Evolutionary conservation across 2,888 invertebrate genomes (phyloP), one percentile per base, ranked within the genome.

Genomic region (Pyrocoelia pectoralis): DNA sequence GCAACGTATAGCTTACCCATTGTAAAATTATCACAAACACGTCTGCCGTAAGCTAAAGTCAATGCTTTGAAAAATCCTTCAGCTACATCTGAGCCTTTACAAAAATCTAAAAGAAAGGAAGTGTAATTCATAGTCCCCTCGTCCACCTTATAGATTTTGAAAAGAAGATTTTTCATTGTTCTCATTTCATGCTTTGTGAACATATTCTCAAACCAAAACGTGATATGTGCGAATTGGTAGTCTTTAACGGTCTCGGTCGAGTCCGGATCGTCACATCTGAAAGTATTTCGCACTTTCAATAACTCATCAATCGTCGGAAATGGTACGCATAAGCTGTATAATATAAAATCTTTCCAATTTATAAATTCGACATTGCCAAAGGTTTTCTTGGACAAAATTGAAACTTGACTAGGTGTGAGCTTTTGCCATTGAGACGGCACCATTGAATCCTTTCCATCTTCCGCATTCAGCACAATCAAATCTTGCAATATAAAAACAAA

Each of bases 341-440:
- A 81, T 9, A 89, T 79, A 71, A 90, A 89, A 75, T 89, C 88
- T 71, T 85, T 84, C 89, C 89, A 90, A 71, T 88, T 86, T 8
- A 89, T 72, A 65, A 84, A 85, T 8, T 83, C 83, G 0, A 82
- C 81, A 46, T 84, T 82, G 0, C 87, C 87, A 73, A 86, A 89
- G 12, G 88, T 64, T 29, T 76, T 69, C 53, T 75, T 75, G 2
- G 63, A 64, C n/a, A 58, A 51, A 14, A 49, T 1, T 10, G 61
- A 49, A 24, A 66, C 60, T 17, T 60, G 56, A 0, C 52, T 17
- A 5, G 66, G 56, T 13, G 33, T 64, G 13, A 84, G 65, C 33
- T 77, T 68, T 17, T 65, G 71, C 84, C 84, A 84, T 0, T 75
- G 41, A 12, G 61, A 40, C 0, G 81, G 81, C 0, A 82, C 70